Base-by-base conservation (phyloP, 2,888 invertebrate genomes). In the Ecliptopera silaceata region DNA sequence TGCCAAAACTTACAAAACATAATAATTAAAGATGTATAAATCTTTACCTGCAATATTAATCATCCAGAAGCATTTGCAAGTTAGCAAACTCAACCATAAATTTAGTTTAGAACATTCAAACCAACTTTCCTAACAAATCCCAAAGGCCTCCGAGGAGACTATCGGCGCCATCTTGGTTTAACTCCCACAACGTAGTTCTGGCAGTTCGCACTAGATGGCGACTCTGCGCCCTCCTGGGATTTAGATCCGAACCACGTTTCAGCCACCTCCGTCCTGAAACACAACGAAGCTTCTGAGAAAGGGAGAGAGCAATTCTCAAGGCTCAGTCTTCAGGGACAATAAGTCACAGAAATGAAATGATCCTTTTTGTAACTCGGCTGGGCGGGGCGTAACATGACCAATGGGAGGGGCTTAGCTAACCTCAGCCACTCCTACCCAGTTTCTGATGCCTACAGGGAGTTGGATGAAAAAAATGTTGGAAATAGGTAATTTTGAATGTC, bases 391-490 rank as follows among this genome's bases (percentile, higher is more conserved):
- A 56, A 44, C 59, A 61, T 77, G 66, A 68, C 90, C 88, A 89
- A 88, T 91, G 79, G 86, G 85, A 82, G 82, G 69, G 61, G 75
- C 79, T 79, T 77, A 76, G 72, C 61, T 57, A 65, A 60, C 61
- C 53, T 60, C 68, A 80, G 77, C 84, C 88, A 88, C 90, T 76
- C 90, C 89, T 79, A 89, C 79, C 77, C 75, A 75, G 84, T 87
- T 88, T 82, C 80, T 80, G 75, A 84, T 91, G 90, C 91, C 91
- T 91, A 91, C 91, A 71, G 91, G 91, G 91, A 90, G 65, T 89
- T 88, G 82, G 66, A 79, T 77, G 79, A 74, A 82, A 84, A 88
- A 75, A 87, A 84, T 88, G 83, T 84, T 86, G 75, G 83, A 81
- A 80, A 85, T 88, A 85, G 84, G 89, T 88, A 89, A 89, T 90